Evolutionary conservation across 2,113 vertebrate genomes (phyloP).

Genomic region (Podarcis muralis): DNA sequence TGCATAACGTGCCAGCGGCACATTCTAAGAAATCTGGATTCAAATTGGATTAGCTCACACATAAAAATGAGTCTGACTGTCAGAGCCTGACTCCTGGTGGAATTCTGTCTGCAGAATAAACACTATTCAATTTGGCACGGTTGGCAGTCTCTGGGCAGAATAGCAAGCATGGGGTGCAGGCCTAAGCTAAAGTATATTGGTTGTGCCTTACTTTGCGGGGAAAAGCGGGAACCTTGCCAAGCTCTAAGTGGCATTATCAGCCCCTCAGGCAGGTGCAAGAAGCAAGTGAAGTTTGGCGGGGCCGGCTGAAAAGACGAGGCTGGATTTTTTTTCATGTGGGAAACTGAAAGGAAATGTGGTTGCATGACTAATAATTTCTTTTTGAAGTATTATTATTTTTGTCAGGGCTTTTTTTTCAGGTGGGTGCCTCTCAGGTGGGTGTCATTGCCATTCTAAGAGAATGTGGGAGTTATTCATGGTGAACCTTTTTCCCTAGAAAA

Average conservation of each 20-base stretch:
- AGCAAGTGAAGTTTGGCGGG: background rate
- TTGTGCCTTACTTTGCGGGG: background rate
- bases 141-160: constrained; percentile 17
- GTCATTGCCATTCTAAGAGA: no score
- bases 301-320: background rate
- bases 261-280: background rate
- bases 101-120: constrained; percentile 35
- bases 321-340: background rate
- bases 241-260: background rate
- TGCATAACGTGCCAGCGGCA: constrained; percentile 23
- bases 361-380: background rate
- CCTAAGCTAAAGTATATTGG: background rate
- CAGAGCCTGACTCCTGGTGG: constrained; percentile 34
- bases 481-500: no score
- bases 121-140: background rate
- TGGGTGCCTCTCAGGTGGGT: no score
- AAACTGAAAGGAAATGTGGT: constrained; percentile 36
- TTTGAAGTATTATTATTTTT: background rate
- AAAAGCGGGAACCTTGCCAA: constrained; percentile 23
- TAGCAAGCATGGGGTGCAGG: background rate
- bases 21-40: constrained; percentile 39
- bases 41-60: constrained; percentile 49
- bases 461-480: no score
- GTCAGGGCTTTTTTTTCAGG: no score
- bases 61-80: constrained; percentile 42